Conservation (phyloP, 2,797 vertebrate species). For the Mormyrus hasselquistii region DNA sequence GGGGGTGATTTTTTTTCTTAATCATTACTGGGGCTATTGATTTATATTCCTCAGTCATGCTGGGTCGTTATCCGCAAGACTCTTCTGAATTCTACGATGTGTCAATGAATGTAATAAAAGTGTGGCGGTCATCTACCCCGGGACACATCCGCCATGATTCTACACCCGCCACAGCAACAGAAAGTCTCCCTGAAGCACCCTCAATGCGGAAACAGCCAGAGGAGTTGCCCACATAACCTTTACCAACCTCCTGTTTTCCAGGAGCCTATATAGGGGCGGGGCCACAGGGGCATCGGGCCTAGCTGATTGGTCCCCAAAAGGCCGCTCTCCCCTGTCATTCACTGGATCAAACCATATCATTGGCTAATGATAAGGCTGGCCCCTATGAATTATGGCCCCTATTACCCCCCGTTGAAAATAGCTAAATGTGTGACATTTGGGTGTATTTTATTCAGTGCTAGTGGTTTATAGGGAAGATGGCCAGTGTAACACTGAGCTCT, state of each 20-base stretch:
- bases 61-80: neutral
- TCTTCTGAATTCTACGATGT: neutral
- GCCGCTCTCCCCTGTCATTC: neutral
- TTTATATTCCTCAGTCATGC: neutral
- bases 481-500: slow-evolving; percentile 12
- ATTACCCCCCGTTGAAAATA: neutral
- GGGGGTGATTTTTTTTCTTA: neutral
- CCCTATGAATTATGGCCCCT: neutral
- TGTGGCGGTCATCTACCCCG: neutral
- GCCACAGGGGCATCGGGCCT: neutral
- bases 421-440: neutral
- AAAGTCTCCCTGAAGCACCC: neutral
- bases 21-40: neutral
- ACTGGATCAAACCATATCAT: neutral
- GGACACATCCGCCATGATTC: neutral
- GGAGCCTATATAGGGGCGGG: neutral
- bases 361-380: neutral
- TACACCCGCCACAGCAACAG: neutral
- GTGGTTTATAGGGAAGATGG: neutral
- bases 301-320: neutral
- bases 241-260: neutral
- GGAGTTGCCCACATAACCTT: neutral
- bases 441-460: slow-evolving; percentile 12
- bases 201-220: neutral
- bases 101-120: neutral